Conservation (phyloP, 2,888 invertebrate species). For the Athrips mouffetella region DNA sequence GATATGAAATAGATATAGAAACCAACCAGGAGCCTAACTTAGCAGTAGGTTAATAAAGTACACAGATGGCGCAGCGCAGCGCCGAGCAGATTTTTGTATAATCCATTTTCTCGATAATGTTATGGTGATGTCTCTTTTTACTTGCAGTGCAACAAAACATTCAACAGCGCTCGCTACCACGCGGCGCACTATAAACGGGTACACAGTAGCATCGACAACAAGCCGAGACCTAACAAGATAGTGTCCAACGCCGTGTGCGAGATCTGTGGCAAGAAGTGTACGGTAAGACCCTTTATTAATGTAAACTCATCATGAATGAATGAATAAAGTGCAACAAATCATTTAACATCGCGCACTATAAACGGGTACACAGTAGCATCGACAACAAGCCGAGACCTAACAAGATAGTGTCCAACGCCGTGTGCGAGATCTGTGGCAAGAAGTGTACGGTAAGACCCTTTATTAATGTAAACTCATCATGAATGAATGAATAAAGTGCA, state of each 20-base stretch:
- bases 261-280: conserved; percentile 55
- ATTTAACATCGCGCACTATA: conserved; percentile 45
- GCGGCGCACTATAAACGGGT: conserved; percentile 44
- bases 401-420: not conserved
- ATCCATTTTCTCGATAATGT: not conserved
- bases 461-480: no score
- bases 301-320: no score
- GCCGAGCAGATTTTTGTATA: no score
- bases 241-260: conserved; percentile 42
- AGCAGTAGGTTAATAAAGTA: no score
- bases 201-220: conserved; percentile 36
- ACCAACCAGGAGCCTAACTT: no score
- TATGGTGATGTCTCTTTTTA: no score
- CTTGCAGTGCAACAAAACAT: conserved; percentile 47
- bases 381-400: conserved; percentile 14
- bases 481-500: no score
- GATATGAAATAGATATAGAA: no score
- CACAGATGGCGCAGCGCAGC: no score
- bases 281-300: no score
- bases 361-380: conserved; percentile 43
- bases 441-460: not conserved
- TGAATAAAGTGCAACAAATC: conserved; percentile 53
- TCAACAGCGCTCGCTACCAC: conserved; percentile 42
- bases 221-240: not conserved
- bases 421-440: conserved; percentile 9